Conservation (phyloP, 2,888 invertebrate species). For the Xestia xanthographa region DNA sequence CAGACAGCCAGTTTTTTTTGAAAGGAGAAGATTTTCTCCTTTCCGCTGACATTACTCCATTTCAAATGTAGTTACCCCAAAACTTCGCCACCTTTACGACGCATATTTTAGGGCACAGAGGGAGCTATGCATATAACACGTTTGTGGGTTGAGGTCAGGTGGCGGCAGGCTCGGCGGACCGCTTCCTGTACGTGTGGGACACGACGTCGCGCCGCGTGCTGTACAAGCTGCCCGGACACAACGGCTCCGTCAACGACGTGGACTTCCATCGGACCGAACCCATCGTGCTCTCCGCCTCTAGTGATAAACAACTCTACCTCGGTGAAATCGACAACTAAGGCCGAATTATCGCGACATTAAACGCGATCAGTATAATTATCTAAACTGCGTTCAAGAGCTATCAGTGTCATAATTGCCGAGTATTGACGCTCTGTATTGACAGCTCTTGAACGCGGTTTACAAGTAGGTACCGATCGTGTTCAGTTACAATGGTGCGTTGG, state of each 20-base stretch:
- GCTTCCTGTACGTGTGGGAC: slow-evolving; percentile 99
- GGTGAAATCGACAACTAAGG: slow-evolving; percentile 95
- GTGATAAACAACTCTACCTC: slow-evolving; percentile 98
- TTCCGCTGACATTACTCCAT: background rate
- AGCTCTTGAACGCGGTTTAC: background rate
- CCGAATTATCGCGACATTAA: background rate
- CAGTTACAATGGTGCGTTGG: background rate
- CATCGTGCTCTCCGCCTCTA: slow-evolving; percentile 97
- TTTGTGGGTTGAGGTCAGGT: slow-evolving; percentile 74
- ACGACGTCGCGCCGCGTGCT: slow-evolving; percentile 97
- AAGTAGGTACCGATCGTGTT: background rate
- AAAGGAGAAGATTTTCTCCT: no score
- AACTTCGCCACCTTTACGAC: background rate
- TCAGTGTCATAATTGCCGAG: background rate
- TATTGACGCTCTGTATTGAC: background rate
- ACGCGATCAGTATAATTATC: background rate
- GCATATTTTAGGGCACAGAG: background rate
- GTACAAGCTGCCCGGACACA: slow-evolving; percentile 99
- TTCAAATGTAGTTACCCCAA: background rate
- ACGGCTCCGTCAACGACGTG: slow-evolving; percentile 98
- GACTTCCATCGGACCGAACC: slow-evolving; percentile 98
- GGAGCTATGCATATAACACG: background rate
- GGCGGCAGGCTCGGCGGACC: slow-evolving; percentile 97
- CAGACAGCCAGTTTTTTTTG: no score
- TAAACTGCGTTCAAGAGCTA: background rate